These are phyloP conservation scores for Caenorhabditis angaria DNA, from an alignment of 2,888 invertebrate genomes.

Conservation along the genomic window DNA sequence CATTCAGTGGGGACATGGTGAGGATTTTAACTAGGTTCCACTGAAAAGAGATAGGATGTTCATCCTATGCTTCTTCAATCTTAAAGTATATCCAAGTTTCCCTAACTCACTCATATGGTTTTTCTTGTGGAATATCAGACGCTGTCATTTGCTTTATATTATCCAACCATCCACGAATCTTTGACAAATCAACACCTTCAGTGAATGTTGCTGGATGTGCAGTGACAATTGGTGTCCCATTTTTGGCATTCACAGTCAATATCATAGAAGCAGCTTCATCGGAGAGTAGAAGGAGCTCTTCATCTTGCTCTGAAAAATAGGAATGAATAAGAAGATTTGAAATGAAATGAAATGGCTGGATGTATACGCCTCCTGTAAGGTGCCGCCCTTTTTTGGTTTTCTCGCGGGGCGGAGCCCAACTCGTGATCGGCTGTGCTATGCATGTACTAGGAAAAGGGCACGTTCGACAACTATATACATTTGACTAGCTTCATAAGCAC, in stretches of 20 bases:
- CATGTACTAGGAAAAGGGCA: not conserved
- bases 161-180: conserved; percentile 61
- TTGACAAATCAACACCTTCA: conserved; percentile 48
- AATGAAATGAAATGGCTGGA: not conserved
- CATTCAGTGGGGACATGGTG: too few relatives aligned
- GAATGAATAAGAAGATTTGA: not conserved
- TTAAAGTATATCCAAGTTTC: not conserved
- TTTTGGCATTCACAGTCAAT: conserved; percentile 17
- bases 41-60: too few relatives aligned
- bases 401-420: not conserved
- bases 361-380: not conserved
- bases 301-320: conserved; percentile 35
- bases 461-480: conserved; percentile 4
- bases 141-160: conserved; percentile 68
- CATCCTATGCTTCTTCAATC: not conserved
- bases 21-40: too few relatives aligned
- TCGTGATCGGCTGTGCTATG: not conserved
- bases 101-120: conserved; percentile 49
- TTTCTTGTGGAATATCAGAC: conserved; percentile 53
- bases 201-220: conserved; percentile 24
- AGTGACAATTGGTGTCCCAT: not conserved
- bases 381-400: not conserved
- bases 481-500: not conserved
- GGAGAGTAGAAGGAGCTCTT: conserved; percentile 43
- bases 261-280: conserved; percentile 42